Evolutionary conservation across 1,140 invertebrate species (phyloP).

Genomic region (Panagrolaimus sp.): DNA sequence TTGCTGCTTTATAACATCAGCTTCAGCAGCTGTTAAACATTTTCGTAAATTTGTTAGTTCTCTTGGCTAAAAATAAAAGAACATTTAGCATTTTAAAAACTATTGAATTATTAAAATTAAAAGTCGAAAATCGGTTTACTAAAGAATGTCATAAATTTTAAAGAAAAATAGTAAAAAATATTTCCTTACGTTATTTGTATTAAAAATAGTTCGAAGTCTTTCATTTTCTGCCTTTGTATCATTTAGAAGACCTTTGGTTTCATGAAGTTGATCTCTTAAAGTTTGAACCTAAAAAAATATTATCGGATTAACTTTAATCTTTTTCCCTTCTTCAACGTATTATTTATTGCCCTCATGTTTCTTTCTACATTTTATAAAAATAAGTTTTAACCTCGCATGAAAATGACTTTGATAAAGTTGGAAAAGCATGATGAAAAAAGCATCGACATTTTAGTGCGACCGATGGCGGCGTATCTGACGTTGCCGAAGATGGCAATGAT

Average conservation of each 20-base stretch:
- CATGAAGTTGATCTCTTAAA: slow-evolving; percentile 37
- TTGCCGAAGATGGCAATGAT: too few relatives aligned
- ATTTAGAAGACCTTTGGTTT: slow-evolving; percentile 43
- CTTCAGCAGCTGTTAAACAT: slow-evolving; percentile 41
- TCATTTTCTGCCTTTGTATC: slow-evolving; percentile 36
- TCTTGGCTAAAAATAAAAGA: slow-evolving; percentile 20
- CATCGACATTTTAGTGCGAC: neutral
- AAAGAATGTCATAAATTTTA: too few relatives aligned
- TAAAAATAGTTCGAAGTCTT: slow-evolving; percentile 26
- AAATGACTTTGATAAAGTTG: slow-evolving; percentile 8
- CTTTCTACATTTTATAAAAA: slow-evolving; percentile 41
- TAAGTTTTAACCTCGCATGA: neutral
- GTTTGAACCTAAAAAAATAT: slow-evolving; percentile 35
- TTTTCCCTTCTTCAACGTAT: too few relatives aligned
- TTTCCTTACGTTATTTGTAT: neutral
- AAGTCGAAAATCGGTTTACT: too few relatives aligned
- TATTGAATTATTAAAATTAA: too few relatives aligned
- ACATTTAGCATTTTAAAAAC: too few relatives aligned
- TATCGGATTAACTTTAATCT: too few relatives aligned
- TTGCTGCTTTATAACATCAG: slow-evolving; percentile 39
- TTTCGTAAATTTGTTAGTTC: slow-evolving; percentile 32
- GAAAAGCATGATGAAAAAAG: slow-evolving; percentile 6
- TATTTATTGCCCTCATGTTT: slow-evolving; percentile 33
- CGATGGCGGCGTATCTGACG: neutral
- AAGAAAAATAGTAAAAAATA: too few relatives aligned